Evolutionary conservation across 2,797 vertebrate genomes (phyloP), one percentile per base, ranked within the genome.

Genomic region (Gorsachius magnificus): DNA sequence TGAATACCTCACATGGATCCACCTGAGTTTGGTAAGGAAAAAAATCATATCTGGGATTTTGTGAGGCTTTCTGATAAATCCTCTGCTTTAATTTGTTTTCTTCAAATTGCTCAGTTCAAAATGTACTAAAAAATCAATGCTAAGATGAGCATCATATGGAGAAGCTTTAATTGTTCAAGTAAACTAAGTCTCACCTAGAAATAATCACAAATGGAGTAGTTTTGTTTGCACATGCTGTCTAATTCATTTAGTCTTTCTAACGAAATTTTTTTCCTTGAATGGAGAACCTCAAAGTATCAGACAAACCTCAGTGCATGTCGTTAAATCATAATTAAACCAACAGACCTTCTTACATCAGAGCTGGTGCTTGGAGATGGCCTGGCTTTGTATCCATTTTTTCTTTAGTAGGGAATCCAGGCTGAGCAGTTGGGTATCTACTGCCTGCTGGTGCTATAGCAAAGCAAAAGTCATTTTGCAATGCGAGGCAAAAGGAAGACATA

Each of bases 301-400:
- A 79, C 48, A 81, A 92, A 64, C 33, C 13, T 80, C 41, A 31
- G 38, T 71, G 61, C 29, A 45, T 24, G 54, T 51, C 9, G 10
- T 79, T 92, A 95, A 97, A 92, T 95, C 35, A 48, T 84, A 95
- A 92, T 77, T 51, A 95, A 96, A 95, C 77, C 86, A 94, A 93
- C 36, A 71, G n/a, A 80, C 10, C 36, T 65, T 90, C 56, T 86
- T 20, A 78, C n/a, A 72, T 78, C 45, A 87, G 85, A 93, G 26
- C 35, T 65, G 13, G 17, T 94, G 45, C 84, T 84, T 63, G n/a
- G 87, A 92, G 38, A 58, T 64, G 35, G 28, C 82, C 38, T 58
- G 58, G 46, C 43, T 91, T 78, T 64, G 14, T 58, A 75, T 17
- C 25, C 63, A 6, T 80, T 90, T 96, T 66, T 70, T 16, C 58